Evolutionary conservation across 1,140 invertebrate genomes (phyloP), one percentile per base, ranked within the genome.

Genomic region (Drosophila arizonae): DNA sequence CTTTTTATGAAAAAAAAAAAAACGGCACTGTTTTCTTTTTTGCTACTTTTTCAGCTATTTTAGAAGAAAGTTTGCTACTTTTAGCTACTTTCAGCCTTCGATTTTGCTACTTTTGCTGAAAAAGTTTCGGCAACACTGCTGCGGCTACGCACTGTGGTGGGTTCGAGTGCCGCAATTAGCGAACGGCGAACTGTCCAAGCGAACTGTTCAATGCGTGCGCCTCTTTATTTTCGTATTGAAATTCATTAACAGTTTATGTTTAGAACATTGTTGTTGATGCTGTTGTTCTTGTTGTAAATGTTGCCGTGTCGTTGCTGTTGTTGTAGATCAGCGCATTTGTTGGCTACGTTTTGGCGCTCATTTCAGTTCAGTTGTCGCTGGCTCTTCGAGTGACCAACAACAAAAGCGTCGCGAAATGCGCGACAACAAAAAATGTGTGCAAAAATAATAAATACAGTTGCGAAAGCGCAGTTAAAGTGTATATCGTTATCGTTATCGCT

Each of bases 211-310:
- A 33, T 66, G 70, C 67, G 61, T 67, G 41, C 74, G 57, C 48
- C 72, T 79, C 65, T 70, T 70, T 70, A 58, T 77, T 79, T 86
- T 72, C 68, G 58, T 73, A 68, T 78, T 82, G 69, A 77, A 79
- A 84, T 74, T 69, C 76, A 79, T 79, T 87, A 87, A 88, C 69
- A 87, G 77, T 84, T 88, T 88, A 84, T 85, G 85, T 69, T 80
- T 88, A 88, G 84, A 87, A 84, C 79, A 58, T 71, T 60, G 64
- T 41, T 50, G 64, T 68, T 62, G 64, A n/a, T 15, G 36, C 45
- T 58, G 46, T 75, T 46, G 60, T n/a, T n/a, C n/a, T 62, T 45
- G 50, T 64, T 75, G 46, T 33, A 30, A 3, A 69, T 66, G 26
- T 28, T 28, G 26, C 30, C 4, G 30, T 33, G 21, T 24, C 21